These are phyloP conservation scores for Caenorhabditis zanzibari DNA, from an alignment of 2,888 invertebrate genomes.

Conservation along the genomic window DNA sequence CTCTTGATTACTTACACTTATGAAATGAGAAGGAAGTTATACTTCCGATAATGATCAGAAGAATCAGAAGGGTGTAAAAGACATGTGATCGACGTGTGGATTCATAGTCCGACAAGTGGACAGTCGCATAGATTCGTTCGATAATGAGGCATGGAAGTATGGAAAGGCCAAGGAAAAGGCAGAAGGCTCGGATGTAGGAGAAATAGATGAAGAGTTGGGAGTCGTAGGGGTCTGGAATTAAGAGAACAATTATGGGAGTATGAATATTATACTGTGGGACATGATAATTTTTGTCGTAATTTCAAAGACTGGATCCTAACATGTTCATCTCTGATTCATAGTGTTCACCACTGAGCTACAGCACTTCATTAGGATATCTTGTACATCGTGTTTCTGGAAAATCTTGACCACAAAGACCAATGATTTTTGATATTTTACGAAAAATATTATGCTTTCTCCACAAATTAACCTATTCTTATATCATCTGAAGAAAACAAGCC, in stretches of 20 bases:
- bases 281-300: not conserved
- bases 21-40: constrained; percentile 34
- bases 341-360: no score
- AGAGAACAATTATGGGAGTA: no score
- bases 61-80: constrained; percentile 6
- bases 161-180: constrained; percentile 35
- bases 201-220: constrained; percentile 12
- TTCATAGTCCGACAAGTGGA: constrained; percentile 26
- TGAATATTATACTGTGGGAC: not conserved
- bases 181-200: constrained; percentile 42
- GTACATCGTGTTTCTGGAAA: no score
- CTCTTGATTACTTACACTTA: constrained; percentile 25
- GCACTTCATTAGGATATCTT: no score
- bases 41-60: constrained; percentile 23
- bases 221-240: constrained; percentile 35
- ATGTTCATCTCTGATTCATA: no score
- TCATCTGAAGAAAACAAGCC: no score
- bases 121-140: constrained; percentile 46
- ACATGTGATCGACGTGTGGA: constrained; percentile 3
- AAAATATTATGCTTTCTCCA: no score
- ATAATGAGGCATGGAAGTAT: constrained; percentile 44
- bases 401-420: no score
- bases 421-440: no score
- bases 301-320: no score
- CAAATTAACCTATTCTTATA: no score